A percentile compares a stretch with the other conserved stretches of the same genome.
phyloP scores from a whole-genome alignment of 2,888 invertebrate genomes.

The Neoitamus cyanurus region DNA sequence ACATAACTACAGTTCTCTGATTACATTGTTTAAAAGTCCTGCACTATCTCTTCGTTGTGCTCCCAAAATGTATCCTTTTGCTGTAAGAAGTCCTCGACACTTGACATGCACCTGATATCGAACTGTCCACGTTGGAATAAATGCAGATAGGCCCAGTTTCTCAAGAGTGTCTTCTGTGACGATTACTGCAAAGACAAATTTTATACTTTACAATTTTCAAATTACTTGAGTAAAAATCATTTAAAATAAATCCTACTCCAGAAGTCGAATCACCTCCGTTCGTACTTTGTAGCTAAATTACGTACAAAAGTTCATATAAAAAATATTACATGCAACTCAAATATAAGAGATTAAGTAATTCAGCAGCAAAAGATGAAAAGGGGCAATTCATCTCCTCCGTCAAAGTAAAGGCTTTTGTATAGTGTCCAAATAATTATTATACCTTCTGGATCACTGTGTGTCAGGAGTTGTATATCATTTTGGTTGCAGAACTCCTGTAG shows the following conservation, averaged over 20 bases:
- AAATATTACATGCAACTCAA: too few relatives aligned
- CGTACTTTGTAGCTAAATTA: too few relatives aligned
- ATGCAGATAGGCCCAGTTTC: constrained; percentile 69
- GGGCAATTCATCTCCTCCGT: too few relatives aligned
- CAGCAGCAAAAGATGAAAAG: too few relatives aligned
- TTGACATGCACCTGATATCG: constrained; percentile 91
- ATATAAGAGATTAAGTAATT: too few relatives aligned
- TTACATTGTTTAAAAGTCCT: not conserved
- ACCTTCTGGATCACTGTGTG: constrained; percentile 95
- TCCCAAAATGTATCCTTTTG: constrained; percentile 85
- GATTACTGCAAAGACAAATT: constrained; percentile 66
- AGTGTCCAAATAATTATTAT: constrained; percentile 48
- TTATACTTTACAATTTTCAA: too few relatives aligned
- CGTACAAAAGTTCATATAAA: too few relatives aligned
- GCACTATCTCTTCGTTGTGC: constrained; percentile 51
- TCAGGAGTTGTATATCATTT: constrained; percentile 91
- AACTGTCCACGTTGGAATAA: constrained; percentile 79
- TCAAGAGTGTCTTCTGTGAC: constrained; percentile 70
- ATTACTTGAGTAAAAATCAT: not conserved
- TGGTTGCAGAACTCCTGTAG: constrained; percentile 90
- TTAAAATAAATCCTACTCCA: too few relatives aligned
- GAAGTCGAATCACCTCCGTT: too few relatives aligned
- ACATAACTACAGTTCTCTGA: not conserved
- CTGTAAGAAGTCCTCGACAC: constrained; percentile 89
- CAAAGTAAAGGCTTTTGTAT: too few relatives aligned